Evolutionary conservation across 2,797 vertebrate species (phyloP).

Genomic region (Hyperoplus lanceolatus): DNA sequence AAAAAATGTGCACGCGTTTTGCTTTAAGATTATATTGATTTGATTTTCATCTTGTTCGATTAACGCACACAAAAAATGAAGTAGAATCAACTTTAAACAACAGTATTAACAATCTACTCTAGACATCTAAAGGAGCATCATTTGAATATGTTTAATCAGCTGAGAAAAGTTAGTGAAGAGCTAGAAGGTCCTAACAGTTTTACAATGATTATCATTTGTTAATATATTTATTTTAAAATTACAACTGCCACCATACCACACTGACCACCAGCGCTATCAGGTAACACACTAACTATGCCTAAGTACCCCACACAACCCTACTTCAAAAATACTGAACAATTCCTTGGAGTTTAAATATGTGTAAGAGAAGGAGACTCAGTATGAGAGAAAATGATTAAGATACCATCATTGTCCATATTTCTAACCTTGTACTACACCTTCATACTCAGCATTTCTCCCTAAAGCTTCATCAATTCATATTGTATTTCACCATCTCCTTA

Average conservation of each 20-base stretch:
- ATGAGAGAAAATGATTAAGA: constrained; percentile 4
- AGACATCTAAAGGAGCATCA: neutral
- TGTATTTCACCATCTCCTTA: constrained; percentile 29
- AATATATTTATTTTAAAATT: constrained; percentile 1
- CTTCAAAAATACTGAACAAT: no score
- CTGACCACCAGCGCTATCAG: no score
- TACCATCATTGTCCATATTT: neutral
- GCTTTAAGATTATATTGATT: no score
- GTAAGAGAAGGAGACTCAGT: neutral
- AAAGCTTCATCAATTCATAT: neutral
- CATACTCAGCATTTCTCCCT: neutral
- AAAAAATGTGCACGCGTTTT: neutral
- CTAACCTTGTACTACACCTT: neutral
- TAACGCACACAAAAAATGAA: neutral
- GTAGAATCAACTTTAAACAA: neutral
- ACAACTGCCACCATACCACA: no score
- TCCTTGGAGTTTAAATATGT: neutral
- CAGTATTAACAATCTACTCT: neutral
- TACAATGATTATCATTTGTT: neutral
- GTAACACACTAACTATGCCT: no score
- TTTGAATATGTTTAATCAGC: neutral
- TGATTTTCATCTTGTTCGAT: no score
- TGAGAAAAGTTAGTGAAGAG: neutral
- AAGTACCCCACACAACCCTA: no score
- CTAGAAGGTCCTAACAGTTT: neutral